phyloP scores from a whole-genome alignment of 2,113 vertebrate genomes.

The Salvelinus namaycush region DNA sequence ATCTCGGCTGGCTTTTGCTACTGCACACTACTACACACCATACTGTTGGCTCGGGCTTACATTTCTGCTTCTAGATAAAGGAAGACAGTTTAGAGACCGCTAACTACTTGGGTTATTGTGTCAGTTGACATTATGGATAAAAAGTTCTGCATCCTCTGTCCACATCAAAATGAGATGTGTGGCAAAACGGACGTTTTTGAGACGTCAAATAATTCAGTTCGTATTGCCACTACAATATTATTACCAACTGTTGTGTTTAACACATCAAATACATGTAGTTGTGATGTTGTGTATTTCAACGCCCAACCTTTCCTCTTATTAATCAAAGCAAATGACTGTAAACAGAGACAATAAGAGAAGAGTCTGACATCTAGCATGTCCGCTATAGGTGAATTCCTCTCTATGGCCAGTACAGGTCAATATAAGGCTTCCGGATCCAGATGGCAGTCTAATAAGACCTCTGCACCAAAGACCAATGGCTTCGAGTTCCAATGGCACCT shows the following conservation, averaged over 20 bases:
- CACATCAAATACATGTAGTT: neutral
- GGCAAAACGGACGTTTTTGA: constrained; percentile 48
- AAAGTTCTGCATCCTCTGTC: constrained; percentile 48
- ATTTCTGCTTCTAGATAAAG: constrained; percentile 16
- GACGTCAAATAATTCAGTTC: constrained; percentile 1
- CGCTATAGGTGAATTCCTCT: constrained; percentile 28
- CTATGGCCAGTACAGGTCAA: constrained; percentile 63
- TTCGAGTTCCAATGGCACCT: constrained; percentile 32
- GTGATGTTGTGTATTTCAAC: neutral
- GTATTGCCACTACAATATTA: constrained; percentile 11
- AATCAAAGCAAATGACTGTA: neutral
- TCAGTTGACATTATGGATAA: constrained; percentile 30
- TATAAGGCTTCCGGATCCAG: constrained; percentile 47
- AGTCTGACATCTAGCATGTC: too few species aligned
- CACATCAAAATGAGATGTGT: constrained; percentile 40
- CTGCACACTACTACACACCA: neutral
- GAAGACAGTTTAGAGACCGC: constrained; percentile 2
- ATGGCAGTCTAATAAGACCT: constrained; percentile 30
- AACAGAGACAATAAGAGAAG: neutral
- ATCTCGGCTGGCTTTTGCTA: constrained; percentile 44
- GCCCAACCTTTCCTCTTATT: neutral
- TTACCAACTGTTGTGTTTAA: neutral
- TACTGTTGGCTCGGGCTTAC: constrained; percentile 7
- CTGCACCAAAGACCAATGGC: constrained; percentile 63
- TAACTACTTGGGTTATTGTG: constrained; percentile 5